These are phyloP conservation scores for Harmothoe impar DNA, from an alignment of 2,888 invertebrate species.

Conservation along the genomic window DNA sequence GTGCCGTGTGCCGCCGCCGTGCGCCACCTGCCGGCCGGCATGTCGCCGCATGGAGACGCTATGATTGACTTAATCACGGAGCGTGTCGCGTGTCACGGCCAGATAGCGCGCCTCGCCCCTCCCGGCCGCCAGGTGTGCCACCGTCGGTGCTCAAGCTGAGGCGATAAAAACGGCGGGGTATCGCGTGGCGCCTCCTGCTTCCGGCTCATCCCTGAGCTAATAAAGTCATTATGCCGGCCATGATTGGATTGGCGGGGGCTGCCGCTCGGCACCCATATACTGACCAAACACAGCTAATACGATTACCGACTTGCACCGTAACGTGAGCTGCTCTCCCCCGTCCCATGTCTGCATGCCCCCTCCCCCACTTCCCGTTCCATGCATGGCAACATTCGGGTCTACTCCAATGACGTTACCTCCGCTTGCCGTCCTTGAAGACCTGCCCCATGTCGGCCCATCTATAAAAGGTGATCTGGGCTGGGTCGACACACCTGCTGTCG, in stretches of 20 bases:
- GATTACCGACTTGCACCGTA: slow-evolving; percentile 51
- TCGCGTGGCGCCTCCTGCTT: slow-evolving; percentile 41
- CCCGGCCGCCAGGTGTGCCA: not conserved
- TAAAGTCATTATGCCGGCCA: slow-evolving; percentile 56
- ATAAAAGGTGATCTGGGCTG: no score
- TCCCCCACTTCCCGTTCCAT: not conserved
- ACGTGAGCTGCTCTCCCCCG: not conserved
- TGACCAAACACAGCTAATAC: slow-evolving; percentile 59
- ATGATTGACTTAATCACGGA: slow-evolving; percentile 40
- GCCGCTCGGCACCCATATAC: slow-evolving; percentile 18
- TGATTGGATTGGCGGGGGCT: slow-evolving; percentile 39
- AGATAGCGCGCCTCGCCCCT: not conserved
- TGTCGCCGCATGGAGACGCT: not conserved
- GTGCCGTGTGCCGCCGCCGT: not conserved
- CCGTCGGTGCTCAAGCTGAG: not conserved
- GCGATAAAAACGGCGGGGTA: slow-evolving; percentile 32
- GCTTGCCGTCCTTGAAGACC: no score
- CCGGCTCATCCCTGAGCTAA: slow-evolving; percentile 23
- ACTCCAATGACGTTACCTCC: not conserved
- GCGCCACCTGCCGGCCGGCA: not conserved
- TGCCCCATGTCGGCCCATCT: no score
- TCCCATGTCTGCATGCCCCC: not conserved
- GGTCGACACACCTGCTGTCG: no score
- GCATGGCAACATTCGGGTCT: slow-evolving; percentile 3
- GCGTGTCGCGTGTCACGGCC: slow-evolving; percentile 4